Evolutionary conservation across 2,888 invertebrate species (phyloP).

Genomic region (Adelognathus sp.): DNA sequence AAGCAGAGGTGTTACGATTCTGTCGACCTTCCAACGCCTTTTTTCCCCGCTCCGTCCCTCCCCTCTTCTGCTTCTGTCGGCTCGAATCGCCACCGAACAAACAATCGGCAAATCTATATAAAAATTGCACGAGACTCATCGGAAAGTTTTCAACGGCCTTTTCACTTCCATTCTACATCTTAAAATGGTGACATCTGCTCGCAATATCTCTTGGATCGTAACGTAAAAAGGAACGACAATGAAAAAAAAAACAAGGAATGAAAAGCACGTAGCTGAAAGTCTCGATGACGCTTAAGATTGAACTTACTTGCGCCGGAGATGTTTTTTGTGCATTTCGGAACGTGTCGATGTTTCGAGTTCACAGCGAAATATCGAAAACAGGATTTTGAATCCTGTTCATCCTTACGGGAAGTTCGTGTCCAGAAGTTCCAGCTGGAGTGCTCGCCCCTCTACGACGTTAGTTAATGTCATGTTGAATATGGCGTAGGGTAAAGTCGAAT

Average conservation of each 20-base stretch:
- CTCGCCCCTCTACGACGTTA: no score
- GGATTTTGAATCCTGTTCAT: no score
- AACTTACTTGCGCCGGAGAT: neutral
- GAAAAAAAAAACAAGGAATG: neutral
- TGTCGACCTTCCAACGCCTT: neutral
- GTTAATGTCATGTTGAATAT: no score
- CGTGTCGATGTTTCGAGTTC: no score
- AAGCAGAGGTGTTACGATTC: conserved; percentile 25
- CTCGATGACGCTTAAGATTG: neutral
- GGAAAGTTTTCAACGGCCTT: conserved; percentile 2
- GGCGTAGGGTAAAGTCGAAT: no score
- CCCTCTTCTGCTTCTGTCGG: neutral
- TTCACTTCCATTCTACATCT: conserved; percentile 5
- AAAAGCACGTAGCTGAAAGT: conserved; percentile 3
- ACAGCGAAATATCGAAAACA: no score
- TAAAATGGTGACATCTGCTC: conserved; percentile 35
- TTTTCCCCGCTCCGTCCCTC: neutral
- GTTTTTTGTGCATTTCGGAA: no score
- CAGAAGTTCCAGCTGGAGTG: no score
- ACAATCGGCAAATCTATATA: conserved; percentile 15
- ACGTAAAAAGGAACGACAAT: neutral
- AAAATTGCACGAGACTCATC: conserved; percentile 5
- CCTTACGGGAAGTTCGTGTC: no score
- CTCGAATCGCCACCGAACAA: neutral
- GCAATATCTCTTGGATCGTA: conserved; percentile 14